These are phyloP conservation scores for Dasypus novemcinctus DNA, from an alignment of 2,113 vertebrate species.

Conservation along the genomic window DNA sequence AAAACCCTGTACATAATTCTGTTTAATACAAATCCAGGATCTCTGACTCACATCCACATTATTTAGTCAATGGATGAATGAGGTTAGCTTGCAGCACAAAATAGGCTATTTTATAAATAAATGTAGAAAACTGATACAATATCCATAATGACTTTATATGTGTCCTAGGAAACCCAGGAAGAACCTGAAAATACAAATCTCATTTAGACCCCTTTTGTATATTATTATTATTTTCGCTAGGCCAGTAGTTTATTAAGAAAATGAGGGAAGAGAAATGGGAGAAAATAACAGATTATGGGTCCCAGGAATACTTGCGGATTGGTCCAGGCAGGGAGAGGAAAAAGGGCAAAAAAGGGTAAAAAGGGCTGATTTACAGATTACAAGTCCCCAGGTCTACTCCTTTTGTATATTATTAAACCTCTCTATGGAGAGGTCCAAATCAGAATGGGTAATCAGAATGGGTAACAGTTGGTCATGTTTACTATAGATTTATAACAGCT, in stretches of 20 bases:
- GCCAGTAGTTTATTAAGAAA: too few relatives aligned
- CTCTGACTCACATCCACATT: neutral
- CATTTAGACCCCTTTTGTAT: conserved; percentile 42
- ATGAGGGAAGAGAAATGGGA: too few relatives aligned
- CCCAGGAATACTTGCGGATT: too few relatives aligned
- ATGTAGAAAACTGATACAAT: neutral
- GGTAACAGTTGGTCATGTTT: neutral
- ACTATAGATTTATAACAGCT: conserved; percentile 54
- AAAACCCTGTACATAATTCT: conserved; percentile 29
- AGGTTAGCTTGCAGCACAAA: neutral
- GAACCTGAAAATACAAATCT: conserved; percentile 43
- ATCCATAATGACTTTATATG: conserved; percentile 40
- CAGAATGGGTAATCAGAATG: conserved; percentile 44
- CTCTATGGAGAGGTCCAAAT: conserved; percentile 50
- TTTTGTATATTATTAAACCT: conserved; percentile 58
- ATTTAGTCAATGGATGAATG: conserved; percentile 18
- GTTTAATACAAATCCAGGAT: neutral
- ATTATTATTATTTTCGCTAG: neutral
- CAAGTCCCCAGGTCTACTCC: neutral
- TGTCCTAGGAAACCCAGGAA: conserved; percentile 60
- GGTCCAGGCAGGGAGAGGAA: too few relatives aligned
- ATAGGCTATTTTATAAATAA: conserved; percentile 1
- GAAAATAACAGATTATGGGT: too few relatives aligned
- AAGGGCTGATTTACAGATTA: too few relatives aligned
- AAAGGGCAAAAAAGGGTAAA: too few relatives aligned